phyloP scores from a whole-genome alignment of 53 echinoderm and acorn worm genomes.

The Echinometra lucunter region DNA sequence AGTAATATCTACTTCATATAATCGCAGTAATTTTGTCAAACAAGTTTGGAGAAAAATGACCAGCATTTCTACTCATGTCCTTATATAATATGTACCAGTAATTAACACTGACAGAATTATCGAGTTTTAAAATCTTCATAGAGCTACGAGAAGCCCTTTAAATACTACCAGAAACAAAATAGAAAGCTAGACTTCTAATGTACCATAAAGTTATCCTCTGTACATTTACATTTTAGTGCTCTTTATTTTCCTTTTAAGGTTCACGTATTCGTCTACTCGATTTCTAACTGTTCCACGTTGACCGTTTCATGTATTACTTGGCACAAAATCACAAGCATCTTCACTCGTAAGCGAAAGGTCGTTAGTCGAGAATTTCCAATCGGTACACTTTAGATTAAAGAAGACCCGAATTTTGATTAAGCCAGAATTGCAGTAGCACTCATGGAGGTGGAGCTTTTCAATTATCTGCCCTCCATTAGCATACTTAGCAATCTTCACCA shows the following conservation, averaged over 20 bases:
- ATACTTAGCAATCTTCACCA: constrained; percentile 14
- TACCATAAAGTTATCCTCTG: background rate
- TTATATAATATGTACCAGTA: background rate
- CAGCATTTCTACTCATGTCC: too few species aligned
- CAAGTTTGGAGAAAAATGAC: too few species aligned
- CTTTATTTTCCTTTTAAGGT: background rate
- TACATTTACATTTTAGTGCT: background rate
- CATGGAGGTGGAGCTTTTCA: constrained; percentile 30
- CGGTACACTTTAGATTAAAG: background rate
- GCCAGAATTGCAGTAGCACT: constrained; percentile 26
- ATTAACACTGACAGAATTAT: background rate
- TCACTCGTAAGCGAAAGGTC: constrained; percentile 25
- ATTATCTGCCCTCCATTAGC: constrained; percentile 39
- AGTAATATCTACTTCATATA: too few species aligned
- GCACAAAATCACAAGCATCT: background rate
- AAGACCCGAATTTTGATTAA: constrained; percentile 27
- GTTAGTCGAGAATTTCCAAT: constrained; percentile 2
- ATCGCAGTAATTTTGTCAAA: too few species aligned
- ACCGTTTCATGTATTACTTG: background rate
- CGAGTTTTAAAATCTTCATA: background rate
- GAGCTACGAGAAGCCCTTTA: too few species aligned
- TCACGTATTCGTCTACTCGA: background rate
- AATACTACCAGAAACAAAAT: too few species aligned
- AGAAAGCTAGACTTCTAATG: background rate
- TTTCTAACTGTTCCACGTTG: background rate